Base-by-base conservation (phyloP, 2,888 invertebrate genomes). In the Deilephila porcellus region DNA sequence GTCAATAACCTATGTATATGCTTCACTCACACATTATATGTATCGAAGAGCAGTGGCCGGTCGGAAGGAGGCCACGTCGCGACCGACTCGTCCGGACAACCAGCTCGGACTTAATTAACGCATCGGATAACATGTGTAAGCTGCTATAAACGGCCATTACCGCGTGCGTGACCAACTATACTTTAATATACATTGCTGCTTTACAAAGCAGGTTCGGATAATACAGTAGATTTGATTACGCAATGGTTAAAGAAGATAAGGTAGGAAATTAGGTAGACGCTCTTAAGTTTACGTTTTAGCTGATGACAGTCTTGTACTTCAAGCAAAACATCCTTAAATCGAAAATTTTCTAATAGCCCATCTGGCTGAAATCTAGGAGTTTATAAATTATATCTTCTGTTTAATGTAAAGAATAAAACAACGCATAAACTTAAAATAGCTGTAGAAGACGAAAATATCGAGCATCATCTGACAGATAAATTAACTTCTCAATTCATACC, bases 71-170 rank as follows among this genome's bases (percentile, higher is more conserved):
- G 56, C 19, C 56, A 17, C 56, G 56, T 56, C 56, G 56, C 56
- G n/a, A 19, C n/a, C 56, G 67, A 25, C 20, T n/a, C 11, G 37
- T 45, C 20, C 25, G 25, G 25, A 25, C 52, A 67, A 67, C 67
- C 45, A 5, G 67, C 45, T 45, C 52, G 25, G 52, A 17, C 67
- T 67, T 67, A 67, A 67, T 67, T 67, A 67, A 67, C 67, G 67
- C 45, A 5, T 67, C 67, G 67, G 52, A 67, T 67, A 67, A 67
- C 67, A 67, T 67, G 67, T 67, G 67, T 67, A 67, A 45, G 45
- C 52, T 52, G 67, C 45, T 25, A 67, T 67, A 67, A 67, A 67
- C 67, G 67, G 67, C 25, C 67, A 67, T 67, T 67, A 67, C 45
- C 14, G 45, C 25, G 34, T 34, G 34, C 67, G 45, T 67, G 67